These are phyloP conservation scores for Lindbergichthys nudifrons DNA, from an alignment of 2,797 vertebrate species.

Conservation along the genomic window DNA sequence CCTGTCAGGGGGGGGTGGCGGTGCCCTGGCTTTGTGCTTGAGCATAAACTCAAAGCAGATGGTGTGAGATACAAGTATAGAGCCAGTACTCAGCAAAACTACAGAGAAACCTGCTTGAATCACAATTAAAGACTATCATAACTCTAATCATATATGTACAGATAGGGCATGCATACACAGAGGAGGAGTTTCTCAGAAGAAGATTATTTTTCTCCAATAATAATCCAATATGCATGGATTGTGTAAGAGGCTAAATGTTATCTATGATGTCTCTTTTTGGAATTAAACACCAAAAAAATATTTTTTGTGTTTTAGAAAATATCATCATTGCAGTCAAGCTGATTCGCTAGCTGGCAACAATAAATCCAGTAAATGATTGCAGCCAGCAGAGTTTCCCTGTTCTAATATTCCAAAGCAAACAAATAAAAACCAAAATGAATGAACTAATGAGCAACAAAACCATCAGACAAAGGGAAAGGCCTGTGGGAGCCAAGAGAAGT, in stretches of 20 bases:
- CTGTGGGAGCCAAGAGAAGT: constrained; percentile 7
- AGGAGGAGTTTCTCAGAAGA: too few species aligned
- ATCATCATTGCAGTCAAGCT: constrained; percentile 32
- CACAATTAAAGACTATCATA: constrained; percentile 7
- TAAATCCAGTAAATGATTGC: constrained; percentile 38
- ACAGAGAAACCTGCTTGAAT: constrained; percentile 27
- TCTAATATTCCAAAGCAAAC: constrained; percentile 31
- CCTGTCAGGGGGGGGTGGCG: constrained; percentile 35
- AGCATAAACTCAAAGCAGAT: constrained; percentile 74
- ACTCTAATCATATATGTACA: neutral
- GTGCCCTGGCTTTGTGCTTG: constrained; percentile 54
- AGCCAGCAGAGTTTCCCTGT: constrained; percentile 43
- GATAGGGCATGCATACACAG: neutral
- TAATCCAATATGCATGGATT: neutral
- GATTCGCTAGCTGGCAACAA: constrained; percentile 25
- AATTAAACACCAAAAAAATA: constrained; percentile 6
- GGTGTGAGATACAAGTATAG: constrained; percentile 50
- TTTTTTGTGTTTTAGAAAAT: constrained; percentile 33
- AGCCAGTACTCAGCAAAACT: constrained; percentile 23
- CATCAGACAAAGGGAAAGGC: constrained; percentile 22
- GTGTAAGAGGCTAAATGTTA: neutral
- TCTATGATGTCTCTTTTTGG: constrained; percentile 1
- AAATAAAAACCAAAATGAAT: constrained; percentile 9
- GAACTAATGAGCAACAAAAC: constrained; percentile 44
- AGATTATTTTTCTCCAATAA: neutral